Conservation (phyloP, 2,888 invertebrate species). For the Rhingia campestris region DNA sequence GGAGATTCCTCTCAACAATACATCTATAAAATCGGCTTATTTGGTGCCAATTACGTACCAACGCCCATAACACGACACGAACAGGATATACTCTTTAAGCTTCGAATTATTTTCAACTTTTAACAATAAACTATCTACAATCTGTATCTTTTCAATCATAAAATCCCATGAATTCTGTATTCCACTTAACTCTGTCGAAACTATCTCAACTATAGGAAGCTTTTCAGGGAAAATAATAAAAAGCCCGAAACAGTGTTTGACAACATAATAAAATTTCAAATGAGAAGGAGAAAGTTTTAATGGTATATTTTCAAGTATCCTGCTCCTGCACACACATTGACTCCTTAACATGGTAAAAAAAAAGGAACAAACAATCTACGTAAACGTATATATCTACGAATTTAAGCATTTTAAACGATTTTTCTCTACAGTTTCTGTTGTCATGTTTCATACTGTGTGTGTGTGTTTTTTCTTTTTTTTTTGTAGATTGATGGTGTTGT, state of each 20-base stretch:
- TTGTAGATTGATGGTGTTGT: conserved; percentile 92
- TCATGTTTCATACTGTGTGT: too few species aligned
- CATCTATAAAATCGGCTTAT: too few species aligned
- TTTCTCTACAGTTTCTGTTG: background rate
- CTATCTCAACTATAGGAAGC: background rate
- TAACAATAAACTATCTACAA: background rate
- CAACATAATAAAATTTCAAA: conserved; percentile 1
- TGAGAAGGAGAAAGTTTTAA: background rate
- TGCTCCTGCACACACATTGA: background rate
- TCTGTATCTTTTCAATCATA: background rate
- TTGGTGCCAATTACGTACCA: too few species aligned
- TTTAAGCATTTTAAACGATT: conserved; percentile 8
- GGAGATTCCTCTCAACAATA: too few species aligned
- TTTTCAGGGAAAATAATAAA: background rate
- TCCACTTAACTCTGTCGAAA: background rate
- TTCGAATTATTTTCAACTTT: background rate
- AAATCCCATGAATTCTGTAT: conserved; percentile 7
- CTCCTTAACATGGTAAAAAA: background rate
- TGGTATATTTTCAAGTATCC: background rate
- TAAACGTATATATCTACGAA: background rate
- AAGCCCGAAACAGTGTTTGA: background rate
- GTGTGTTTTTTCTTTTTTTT: conserved; percentile 67
- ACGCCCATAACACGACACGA: too few species aligned
- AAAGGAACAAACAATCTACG: conserved; percentile 7
- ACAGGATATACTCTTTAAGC: too few species aligned